Evolutionary conservation across 2,113 vertebrate genomes (phyloP).

Genomic region (Lonchura striata): DNA sequence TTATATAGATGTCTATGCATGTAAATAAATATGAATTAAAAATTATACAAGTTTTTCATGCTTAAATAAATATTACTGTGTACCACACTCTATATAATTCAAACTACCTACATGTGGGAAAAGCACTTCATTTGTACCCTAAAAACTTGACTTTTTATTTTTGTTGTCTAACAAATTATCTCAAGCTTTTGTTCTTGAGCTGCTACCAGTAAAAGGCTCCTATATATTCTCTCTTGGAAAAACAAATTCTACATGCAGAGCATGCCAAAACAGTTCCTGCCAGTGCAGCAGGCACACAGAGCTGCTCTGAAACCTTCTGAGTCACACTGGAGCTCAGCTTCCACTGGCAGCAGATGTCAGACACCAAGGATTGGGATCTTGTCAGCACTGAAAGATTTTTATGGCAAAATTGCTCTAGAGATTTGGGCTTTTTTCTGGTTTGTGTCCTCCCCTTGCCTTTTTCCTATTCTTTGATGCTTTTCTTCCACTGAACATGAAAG

Average conservation of each 20-base stretch:
- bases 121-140: neutral
- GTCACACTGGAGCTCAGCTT: neutral
- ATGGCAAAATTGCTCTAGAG: neutral
- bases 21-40: neutral
- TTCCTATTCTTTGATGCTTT: neutral
- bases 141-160: neutral
- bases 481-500: neutral
- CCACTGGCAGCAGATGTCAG: neutral
- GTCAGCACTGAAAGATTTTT: neutral
- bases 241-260: neutral
- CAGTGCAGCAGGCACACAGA: neutral
- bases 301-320: neutral
- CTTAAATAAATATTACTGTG: neutral
- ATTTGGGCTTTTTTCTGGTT: neutral
- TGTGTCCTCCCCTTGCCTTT: neutral
- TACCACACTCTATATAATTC: neutral
- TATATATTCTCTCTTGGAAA: neutral
- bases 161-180: neutral
- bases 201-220: neutral
- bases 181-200: neutral
- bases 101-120: neutral
- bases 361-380: neutral
- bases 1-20: fast-evolving
- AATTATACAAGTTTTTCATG: neutral
- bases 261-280: neutral